Evolutionary conservation across 37 sponge, comb jelly and placozoan genomes (phyloP).

Genomic region (Mnemiopsis leidyi): DNA sequence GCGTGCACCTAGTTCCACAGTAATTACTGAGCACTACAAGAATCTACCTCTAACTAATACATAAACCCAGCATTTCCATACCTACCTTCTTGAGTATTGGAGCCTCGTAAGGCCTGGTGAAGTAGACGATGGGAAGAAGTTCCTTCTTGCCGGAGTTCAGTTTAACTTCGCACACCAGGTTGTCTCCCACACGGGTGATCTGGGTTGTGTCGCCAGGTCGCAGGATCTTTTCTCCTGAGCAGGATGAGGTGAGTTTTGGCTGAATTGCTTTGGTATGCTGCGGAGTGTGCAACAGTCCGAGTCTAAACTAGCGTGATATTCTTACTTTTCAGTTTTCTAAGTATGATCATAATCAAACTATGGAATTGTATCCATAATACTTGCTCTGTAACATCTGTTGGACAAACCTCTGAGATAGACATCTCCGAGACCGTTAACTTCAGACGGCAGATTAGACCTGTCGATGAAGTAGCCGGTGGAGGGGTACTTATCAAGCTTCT

Average conservation of each 20-base stretch:
- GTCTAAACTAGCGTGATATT: too few species aligned
- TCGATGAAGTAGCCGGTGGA: slow-evolving; percentile 32
- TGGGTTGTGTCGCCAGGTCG: not conserved
- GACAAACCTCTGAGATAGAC: slow-evolving; percentile 48
- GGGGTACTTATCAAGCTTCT: slow-evolving; percentile 47
- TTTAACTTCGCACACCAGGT: slow-evolving; percentile 42
- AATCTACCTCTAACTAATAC: too few species aligned
- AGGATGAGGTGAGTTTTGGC: too few species aligned
- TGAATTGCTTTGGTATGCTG: too few species aligned
- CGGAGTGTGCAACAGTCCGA: too few species aligned
- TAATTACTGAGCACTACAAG: too few species aligned
- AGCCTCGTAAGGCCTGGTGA: slow-evolving; percentile 18
- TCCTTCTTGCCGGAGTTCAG: slow-evolving; percentile 36
- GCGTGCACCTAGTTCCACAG: too few species aligned
- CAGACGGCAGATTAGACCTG: not conserved
- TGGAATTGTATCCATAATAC: too few species aligned
- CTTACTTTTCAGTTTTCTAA: too few species aligned
- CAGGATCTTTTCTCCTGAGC: slow-evolving; percentile 55
- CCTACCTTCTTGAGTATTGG: slow-evolving; percentile 25
- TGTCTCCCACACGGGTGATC: slow-evolving; percentile 31
- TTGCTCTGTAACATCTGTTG: too few species aligned
- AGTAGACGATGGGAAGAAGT: slow-evolving; percentile 52
- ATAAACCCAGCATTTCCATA: too few species aligned
- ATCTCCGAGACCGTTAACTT: not conserved
- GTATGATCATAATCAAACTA: too few species aligned